Evolutionary conservation across 2,888 invertebrate genomes (phyloP).

Genomic region (Drosophila quinaria): DNA sequence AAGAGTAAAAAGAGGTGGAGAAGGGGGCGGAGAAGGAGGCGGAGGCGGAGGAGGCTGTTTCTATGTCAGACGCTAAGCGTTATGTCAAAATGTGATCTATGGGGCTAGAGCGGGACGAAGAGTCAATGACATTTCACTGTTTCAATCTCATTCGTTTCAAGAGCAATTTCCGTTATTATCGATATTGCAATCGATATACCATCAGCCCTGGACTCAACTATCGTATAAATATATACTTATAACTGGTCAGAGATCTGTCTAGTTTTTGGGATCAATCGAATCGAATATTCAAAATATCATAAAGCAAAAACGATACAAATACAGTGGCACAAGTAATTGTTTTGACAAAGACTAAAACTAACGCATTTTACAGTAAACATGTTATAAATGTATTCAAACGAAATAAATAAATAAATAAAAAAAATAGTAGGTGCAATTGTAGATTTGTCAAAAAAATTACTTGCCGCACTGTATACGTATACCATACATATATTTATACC

Average conservation of each 20-base stretch:
- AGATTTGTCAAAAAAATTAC: neutral
- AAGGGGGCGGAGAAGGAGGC: neutral
- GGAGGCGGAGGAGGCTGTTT: conserved; percentile 1
- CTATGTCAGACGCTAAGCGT: conserved; percentile 13
- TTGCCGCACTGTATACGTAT: neutral
- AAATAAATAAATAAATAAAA: neutral
- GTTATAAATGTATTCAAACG: too few species aligned
- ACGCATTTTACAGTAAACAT: neutral
- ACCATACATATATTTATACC: conserved; percentile 30
- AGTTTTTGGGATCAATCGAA: conserved; percentile 15
- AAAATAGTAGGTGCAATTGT: neutral
- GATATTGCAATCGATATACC: neutral
- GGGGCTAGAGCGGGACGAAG: neutral
- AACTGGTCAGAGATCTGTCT: conserved; percentile 42
- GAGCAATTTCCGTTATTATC: neutral
- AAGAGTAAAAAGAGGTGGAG: neutral
- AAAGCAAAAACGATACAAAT: conserved; percentile 2
- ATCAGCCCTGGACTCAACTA: conserved; percentile 28
- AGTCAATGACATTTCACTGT: conserved; percentile 10
- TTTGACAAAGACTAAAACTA: neutral
- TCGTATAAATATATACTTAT: conserved; percentile 26
- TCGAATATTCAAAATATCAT: conserved; percentile 19
- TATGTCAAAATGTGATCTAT: conserved; percentile 89
- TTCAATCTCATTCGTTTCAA: conserved; percentile 9
- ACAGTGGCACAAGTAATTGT: neutral